Conservation (phyloP, 2,888 invertebrate species). For the Melanostoma scalare region DNA sequence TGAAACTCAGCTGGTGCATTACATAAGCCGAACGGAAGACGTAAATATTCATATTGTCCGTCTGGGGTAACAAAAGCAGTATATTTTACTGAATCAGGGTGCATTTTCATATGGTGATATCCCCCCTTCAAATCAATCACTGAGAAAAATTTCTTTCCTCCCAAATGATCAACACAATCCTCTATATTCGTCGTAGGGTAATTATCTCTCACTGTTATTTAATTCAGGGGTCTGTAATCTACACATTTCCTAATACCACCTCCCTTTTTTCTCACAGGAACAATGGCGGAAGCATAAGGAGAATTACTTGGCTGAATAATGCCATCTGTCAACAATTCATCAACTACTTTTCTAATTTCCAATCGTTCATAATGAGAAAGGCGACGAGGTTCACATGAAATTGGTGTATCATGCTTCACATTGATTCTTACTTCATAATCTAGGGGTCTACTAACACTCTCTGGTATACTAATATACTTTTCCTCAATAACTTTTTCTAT, state of each 20-base stretch:
- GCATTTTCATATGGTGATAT: no score
- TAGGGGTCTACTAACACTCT: no score
- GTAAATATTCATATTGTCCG: no score
- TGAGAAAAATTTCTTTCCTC: no score
- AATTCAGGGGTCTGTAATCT: conserved; percentile 61
- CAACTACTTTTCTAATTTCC: conserved; percentile 1
- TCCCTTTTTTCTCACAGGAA: conserved; percentile 52
- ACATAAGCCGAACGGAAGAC: no score
- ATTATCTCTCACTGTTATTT: conserved; percentile 51
- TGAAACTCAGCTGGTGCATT: no score
- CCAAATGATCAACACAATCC: conserved; percentile 14
- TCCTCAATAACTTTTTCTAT: no score
- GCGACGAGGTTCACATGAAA: neutral
- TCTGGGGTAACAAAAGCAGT: no score
- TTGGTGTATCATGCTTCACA: neutral
- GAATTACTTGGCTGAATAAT: conserved; percentile 15
- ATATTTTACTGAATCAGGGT: no score
- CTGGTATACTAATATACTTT: no score
- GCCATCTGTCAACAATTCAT: neutral
- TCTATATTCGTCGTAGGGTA: conserved; percentile 62
- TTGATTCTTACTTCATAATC: no score
- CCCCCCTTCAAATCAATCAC: no score
- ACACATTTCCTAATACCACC: conserved; percentile 44
- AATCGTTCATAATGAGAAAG: conserved; percentile 12
- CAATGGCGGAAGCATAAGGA: conserved; percentile 56